Base-by-base conservation (phyloP, 2,797 vertebrate species). In the Paedocypris micromegethes region DNA sequence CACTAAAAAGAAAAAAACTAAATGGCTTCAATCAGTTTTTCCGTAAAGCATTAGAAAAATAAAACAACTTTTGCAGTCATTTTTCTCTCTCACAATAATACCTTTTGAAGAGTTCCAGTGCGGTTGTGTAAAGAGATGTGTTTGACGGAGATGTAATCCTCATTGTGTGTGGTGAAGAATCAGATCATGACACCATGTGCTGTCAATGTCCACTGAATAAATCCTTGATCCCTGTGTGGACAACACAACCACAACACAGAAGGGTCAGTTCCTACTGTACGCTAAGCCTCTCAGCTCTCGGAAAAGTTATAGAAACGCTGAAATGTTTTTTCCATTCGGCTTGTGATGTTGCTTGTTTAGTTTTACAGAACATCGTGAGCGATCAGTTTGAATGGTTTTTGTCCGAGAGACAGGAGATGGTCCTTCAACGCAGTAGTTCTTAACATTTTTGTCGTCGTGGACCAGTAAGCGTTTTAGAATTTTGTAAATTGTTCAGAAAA, bases 121-220 rank as follows among this genome's bases (percentile, higher is more conserved):
- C 43, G 37, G 45, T 39, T 48, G 38, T 54, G 2, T 51, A 59
- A 52, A 46, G 23, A 23, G n/a, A 23, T 38, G 51, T 51, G 44
- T 48, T 7, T 40, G 62, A 51, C 49, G 54, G 57, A 9, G 4
- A 46, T 50, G 54, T 74, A 63, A 58, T 60, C 62, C 38, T 5
- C 54, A 52, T 44, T 53, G 44, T 38, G 9, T 46, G 57, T 52
- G 49, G 54, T 54, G 59, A 52, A 44, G 6, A 41, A 59, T 73
- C 48, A 73, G 59, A 58, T 70, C 63, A 71, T 54, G 42, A 51
- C 42, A 60, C 52, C 68, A 69, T 78, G 66, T 74, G 74, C 54
- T 65, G 37, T 41, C 62, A 72, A 63, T 69, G 66, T 9, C 43
- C 47, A 9, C 51, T 61, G 58, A 72, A 67, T 75, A 79, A 72